A percentile compares a stretch with the other conserved stretches of the same genome.
These are phyloP conservation scores for Malurus melanocephalus DNA, from an alignment of 2,113 vertebrate genomes.

Conservation along the genomic window DNA sequence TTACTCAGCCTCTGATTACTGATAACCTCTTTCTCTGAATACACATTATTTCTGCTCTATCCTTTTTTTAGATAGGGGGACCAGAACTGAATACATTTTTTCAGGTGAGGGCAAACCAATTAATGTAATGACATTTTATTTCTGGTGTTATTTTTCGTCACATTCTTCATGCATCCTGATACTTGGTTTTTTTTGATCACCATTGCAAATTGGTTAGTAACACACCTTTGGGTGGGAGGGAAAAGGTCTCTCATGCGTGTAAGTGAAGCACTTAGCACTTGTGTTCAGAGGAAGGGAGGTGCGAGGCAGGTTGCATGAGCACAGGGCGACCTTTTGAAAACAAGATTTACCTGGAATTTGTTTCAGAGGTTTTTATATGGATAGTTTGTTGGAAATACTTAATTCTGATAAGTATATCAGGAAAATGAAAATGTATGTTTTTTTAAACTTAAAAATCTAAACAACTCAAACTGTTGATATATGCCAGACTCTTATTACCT, in stretches of 20 bases:
- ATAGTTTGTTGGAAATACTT: neutral
- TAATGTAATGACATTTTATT: neutral
- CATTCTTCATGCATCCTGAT: neutral
- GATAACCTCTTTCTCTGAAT: neutral
- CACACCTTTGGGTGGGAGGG: neutral
- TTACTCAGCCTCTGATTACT: neutral
- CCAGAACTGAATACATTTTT: slow-evolving; percentile 44
- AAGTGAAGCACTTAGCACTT: neutral
- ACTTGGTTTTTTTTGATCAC: neutral
- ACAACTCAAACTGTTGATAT: neutral
- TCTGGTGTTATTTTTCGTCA: slow-evolving; percentile 4
- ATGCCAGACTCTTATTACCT: neutral
- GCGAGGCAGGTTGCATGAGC: neutral
- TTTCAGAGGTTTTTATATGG: neutral
- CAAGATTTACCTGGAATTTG: neutral
- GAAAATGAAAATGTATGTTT: neutral
- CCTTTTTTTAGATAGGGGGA: slow-evolving; percentile 34
- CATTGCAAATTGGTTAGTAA: neutral
- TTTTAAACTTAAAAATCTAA: neutral
- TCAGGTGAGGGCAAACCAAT: slow-evolving; percentile 28
- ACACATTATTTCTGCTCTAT: slow-evolving; percentile 22
- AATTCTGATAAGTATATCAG: neutral
- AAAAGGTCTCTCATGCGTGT: neutral
- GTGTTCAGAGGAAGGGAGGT: neutral
- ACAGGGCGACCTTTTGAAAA: neutral